Base-by-base conservation (phyloP, 2,113 vertebrate genomes). In the Cebidichthys violaceus region DNA sequence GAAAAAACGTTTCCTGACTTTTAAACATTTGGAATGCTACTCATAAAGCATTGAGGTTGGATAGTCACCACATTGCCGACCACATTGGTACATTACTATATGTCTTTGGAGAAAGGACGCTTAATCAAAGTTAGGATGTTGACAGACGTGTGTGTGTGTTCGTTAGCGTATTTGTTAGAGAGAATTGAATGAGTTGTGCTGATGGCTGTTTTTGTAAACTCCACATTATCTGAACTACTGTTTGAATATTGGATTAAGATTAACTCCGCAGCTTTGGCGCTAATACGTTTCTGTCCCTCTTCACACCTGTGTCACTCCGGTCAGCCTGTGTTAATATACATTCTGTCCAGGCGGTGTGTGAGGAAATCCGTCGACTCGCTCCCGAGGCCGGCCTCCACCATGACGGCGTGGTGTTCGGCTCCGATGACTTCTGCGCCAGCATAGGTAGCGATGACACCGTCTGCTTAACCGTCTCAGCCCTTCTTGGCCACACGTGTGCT, bases 361-460 rank as follows among this genome's bases (percentile, higher is more conserved):
- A 98, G 93, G 97, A 97, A 93, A 88, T 96, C 9, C 87, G 94
- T 43, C 92, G 79, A 59, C 87, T 87, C 0, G 96, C 97, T 70
- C 94, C 96, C 75, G 90, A 70, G 43, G 95, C 79, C 70, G 97
- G 97, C 75, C 96, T 99, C 83, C 96, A 95, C 86, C 96, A 99
- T 86, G 98, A 99, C 13, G 98, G 95, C 9, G 96, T 98, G 1
- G 96, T 99, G 88, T 99, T 99, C 86, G 98, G 98, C 93, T 99
- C 97, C 73, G 98, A 99, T 85, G 98, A 99, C 95, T 99, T 99
- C 91, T 97, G 98, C 88, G 98, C 98, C 95, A 99, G 97, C 93
- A 99, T 99, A 97, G 98, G 98, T 99, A 92, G 76, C 24, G 29
- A n/a, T 70, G 8, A 10, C 33, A 66, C 45, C 37, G 18, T 59